Conservation (phyloP, 1,140 invertebrate genomes). For the Zelostemma sp. region DNA sequence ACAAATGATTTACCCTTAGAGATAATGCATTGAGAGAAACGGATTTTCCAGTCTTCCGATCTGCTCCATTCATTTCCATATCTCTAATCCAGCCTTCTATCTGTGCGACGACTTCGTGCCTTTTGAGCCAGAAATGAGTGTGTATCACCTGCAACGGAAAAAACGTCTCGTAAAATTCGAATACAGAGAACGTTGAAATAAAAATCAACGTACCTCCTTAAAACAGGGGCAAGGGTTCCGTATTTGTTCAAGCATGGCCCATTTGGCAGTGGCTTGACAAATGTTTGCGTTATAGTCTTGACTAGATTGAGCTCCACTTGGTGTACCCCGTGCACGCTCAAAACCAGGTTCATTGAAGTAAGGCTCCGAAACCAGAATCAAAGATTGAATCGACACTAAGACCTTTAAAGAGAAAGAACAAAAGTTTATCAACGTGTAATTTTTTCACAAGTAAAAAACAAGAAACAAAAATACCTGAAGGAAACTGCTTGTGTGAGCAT, state of each 20-base stretch:
- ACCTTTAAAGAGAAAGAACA: conserved; percentile 73
- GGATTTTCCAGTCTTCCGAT: conserved; percentile 80
- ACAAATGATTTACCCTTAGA: conserved; percentile 79
- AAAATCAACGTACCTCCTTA: conserved; percentile 77
- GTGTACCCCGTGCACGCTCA: conserved; percentile 90
- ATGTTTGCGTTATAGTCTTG: conserved; percentile 97
- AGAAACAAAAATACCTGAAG: conserved; percentile 77
- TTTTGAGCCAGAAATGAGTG: conserved; percentile 95
- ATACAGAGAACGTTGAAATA: background rate
- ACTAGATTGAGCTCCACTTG: conserved; percentile 88
- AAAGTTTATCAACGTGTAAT: no score
- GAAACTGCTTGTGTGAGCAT: conserved; percentile 96
- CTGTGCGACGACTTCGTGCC: conserved; percentile 90
- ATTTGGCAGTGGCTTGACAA: conserved; percentile 93
- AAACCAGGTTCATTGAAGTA: conserved; percentile 99
- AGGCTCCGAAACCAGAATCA: conserved; percentile 95
- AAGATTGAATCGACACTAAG: conserved; percentile 94
- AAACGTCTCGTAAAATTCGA: background rate
- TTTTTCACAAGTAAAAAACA: background rate
- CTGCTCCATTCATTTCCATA: conserved; percentile 80
- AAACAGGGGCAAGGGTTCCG: conserved; percentile 93
- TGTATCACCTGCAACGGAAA: conserved; percentile 81
- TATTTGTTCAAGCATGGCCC: conserved; percentile 96
- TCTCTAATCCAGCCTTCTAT: conserved; percentile 92
- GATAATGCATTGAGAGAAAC: conserved; percentile 83